Percentiles rank a stretch among this genome's conserved stretches.
These are phyloP conservation scores for Plagodis pulveraria DNA, from an alignment of 2,888 invertebrate genomes.

Conservation along the genomic window DNA sequence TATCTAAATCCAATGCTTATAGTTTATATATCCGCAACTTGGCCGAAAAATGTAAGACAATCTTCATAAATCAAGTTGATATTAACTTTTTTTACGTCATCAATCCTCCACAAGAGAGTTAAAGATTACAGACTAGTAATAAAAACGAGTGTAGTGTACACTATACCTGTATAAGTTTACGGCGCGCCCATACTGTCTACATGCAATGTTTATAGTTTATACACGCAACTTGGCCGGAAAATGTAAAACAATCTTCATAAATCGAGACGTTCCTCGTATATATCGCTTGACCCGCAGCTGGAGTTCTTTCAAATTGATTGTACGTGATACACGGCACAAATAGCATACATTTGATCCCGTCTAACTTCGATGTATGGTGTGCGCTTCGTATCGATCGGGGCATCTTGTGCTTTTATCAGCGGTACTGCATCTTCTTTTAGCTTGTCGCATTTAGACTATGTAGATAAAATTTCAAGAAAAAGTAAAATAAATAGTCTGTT, in stretches of 20 bases:
- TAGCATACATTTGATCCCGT: conserved; percentile 56
- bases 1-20: too few relatives aligned
- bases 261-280: conserved; percentile 68
- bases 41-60: too few relatives aligned
- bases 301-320: conserved; percentile 77
- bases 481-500: too few relatives aligned
- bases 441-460: background rate
- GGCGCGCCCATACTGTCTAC: background rate
- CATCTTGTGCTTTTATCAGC: conserved; percentile 3
- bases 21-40: too few relatives aligned
- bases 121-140: too few relatives aligned
- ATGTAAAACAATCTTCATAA: conserved; percentile 67
- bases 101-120: too few relatives aligned
- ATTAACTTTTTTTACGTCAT: too few relatives aligned
- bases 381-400: conserved; percentile 12
- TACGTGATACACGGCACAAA: conserved; percentile 74
- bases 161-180: too few relatives aligned
- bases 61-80: too few relatives aligned
- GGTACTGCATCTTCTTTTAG: conserved; percentile 3
- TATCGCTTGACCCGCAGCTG: conserved; percentile 75
- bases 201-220: conserved; percentile 20
- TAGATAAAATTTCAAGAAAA: too few relatives aligned
- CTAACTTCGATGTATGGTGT: conserved; percentile 39
- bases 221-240: conserved; percentile 47
- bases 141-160: too few relatives aligned